phyloP scores from a whole-genome alignment of 2,113 vertebrate species.

The Porphyrio hochstetteri region DNA sequence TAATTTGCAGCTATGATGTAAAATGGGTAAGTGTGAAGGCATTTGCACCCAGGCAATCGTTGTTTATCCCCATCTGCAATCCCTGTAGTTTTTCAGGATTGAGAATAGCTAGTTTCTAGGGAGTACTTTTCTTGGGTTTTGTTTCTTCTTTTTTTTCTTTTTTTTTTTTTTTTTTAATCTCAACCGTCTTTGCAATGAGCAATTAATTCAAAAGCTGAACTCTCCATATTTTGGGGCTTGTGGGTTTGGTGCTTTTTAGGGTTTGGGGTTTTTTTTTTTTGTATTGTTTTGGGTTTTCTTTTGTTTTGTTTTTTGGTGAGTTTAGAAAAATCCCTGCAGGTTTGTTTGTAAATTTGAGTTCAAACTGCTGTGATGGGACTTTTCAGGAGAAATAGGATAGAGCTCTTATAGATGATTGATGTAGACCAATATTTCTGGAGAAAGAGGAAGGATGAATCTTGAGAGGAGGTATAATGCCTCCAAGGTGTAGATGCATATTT shows the following conservation, averaged over 20 bases:
- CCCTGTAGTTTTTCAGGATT: neutral
- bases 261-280: neutral
- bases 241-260: no score
- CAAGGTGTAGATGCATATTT: neutral
- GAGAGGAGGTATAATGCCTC: neutral
- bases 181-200: neutral
- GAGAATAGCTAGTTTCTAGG: neutral
- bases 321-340: neutral
- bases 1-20: slow-evolving; percentile 43
- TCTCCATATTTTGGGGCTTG: fast-evolving
- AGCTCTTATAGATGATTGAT: neutral
- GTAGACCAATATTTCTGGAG: neutral
- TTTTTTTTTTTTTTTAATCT: neutral
- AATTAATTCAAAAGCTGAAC: neutral
- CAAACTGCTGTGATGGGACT: neutral
- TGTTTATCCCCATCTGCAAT: neutral
- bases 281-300: no score
- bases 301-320: neutral
- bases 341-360: neutral
- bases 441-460: neutral
- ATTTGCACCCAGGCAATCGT: neutral
- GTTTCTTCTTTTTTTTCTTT: neutral
- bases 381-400: neutral
- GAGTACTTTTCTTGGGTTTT: neutral
- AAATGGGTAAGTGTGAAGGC: neutral